Evolutionary conservation across 2,888 invertebrate species (phyloP), one percentile per base, ranked within the genome.

Genomic region (Dynastes maya): DNA sequence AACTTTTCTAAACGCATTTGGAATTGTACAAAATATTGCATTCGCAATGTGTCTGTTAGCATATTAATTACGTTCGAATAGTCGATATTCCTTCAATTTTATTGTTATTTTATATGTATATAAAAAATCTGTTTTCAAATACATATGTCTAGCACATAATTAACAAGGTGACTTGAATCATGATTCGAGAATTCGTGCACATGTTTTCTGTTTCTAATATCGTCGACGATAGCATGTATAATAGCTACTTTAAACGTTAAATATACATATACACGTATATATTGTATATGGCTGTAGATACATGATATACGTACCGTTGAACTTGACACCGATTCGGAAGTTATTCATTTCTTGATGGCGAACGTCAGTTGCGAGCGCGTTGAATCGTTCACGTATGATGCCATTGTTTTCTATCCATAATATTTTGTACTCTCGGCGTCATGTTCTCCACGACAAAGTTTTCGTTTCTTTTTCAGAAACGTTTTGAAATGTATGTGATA

Each of bases 281-380:
- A 58, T 58, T 16, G 55, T 55, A 58, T 58, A 58, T 22, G 55
- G 55, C 9, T 58, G 55, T 37, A n/a, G n/a, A 37, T 11, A n/a
- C 37, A 64, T 37, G 40, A 64, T 37, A 61, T 22, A 64, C 64
- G 64, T 64, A 64, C 32, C 40, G 13, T 37, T 64, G 64, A 64
- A 64, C 64, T 64, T 64, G 64, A 64, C 64, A 64, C 64, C 29
- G 13, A 64, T 64, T 64, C 16, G n/a, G 16, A 64, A 37, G 64
- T 16, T 64, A 64, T 40, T 37, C 64, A 64, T 64, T 64, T 64
- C 64, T 64, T 32, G 64, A 64, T 40, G 40, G 37, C 64, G 55
- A 58, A 58, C 22, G 55, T 22, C 55, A 58, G 55, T 58, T 58
- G 8, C 55, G 16, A 58, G 5, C 16, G 27, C 55, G 55, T 58